Conservation (phyloP, 1,140 invertebrate genomes). For the Pararge aegeria region DNA sequence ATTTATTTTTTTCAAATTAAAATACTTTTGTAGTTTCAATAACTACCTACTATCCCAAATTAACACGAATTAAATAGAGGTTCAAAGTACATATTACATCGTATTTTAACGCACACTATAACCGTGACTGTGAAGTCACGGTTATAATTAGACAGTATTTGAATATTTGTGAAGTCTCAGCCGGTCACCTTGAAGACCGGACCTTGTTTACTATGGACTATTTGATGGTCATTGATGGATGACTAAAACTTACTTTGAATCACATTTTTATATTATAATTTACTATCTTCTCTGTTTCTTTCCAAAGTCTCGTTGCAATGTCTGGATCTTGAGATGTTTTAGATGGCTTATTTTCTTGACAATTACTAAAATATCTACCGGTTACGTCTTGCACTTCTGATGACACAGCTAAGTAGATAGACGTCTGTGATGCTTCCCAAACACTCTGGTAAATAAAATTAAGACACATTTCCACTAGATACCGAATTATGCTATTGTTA, state of each 20-base stretch:
- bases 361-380: slow-evolving; percentile 82
- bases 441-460: slow-evolving; percentile 70
- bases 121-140: too few relatives aligned
- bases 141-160: not conserved
- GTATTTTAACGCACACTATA: too few relatives aligned
- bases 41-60: too few relatives aligned
- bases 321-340: slow-evolving; percentile 61
- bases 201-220: too few relatives aligned
- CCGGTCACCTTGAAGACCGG: too few relatives aligned
- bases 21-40: too few relatives aligned
- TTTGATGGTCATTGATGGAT: too few relatives aligned
- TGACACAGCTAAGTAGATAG: slow-evolving; percentile 80
- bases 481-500: slow-evolving; percentile 59
- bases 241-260: not conserved
- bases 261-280: slow-evolving; percentile 32
- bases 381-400: slow-evolving; percentile 77
- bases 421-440: slow-evolving; percentile 82
- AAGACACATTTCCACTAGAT: slow-evolving; percentile 42
- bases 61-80: too few relatives aligned
- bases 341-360: slow-evolving; percentile 64
- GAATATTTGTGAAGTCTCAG: not conserved
- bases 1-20: too few relatives aligned
- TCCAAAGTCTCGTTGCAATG: slow-evolving; percentile 69
- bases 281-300: slow-evolving; percentile 70
- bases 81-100: too few relatives aligned